These are phyloP conservation scores for Philereme transversata DNA, from an alignment of 2,888 invertebrate genomes.

Conservation along the genomic window DNA sequence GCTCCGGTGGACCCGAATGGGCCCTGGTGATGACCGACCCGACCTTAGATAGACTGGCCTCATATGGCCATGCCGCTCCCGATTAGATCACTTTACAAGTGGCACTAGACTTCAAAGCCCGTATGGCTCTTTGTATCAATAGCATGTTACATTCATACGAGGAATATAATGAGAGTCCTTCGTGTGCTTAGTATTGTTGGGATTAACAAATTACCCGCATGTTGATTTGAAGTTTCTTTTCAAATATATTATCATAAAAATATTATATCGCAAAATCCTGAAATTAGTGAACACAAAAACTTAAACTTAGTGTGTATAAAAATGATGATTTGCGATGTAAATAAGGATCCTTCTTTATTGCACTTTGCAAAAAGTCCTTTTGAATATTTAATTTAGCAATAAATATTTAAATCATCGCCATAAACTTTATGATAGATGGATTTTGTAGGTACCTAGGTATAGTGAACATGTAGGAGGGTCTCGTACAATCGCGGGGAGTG, in stretches of 20 bases:
- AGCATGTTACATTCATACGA: constrained; percentile 51
- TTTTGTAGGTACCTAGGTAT: constrained; percentile 52
- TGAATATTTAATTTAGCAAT: constrained; percentile 21
- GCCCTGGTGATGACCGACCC: constrained; percentile 48
- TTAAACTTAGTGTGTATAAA: too few species aligned
- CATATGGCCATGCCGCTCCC: constrained; percentile 42
- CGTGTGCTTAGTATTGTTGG: constrained; percentile 29
- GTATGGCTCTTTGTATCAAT: constrained; percentile 53
- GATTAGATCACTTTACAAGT: constrained; percentile 65
- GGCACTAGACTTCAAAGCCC: constrained; percentile 54
- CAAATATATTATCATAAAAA: too few species aligned
- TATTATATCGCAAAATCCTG: too few species aligned
- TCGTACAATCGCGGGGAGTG: constrained; percentile 53
- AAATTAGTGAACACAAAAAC: too few species aligned
- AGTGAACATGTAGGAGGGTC: constrained; percentile 50
- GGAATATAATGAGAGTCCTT: constrained; percentile 38
- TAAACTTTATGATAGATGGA: constrained; percentile 57
- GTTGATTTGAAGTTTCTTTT: not conserved
- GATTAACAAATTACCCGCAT: constrained; percentile 71
- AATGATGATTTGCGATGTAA: too few species aligned
- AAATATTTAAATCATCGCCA: constrained; percentile 40
- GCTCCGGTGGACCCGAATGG: constrained; percentile 63
- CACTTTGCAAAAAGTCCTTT: constrained; percentile 16
- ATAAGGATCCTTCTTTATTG: not conserved
- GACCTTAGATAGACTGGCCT: constrained; percentile 57